Evolutionary conservation across 2,797 vertebrate species (phyloP), one percentile per base, ranked within the genome.

Genomic region (Pseudochaenichthys georgianus): DNA sequence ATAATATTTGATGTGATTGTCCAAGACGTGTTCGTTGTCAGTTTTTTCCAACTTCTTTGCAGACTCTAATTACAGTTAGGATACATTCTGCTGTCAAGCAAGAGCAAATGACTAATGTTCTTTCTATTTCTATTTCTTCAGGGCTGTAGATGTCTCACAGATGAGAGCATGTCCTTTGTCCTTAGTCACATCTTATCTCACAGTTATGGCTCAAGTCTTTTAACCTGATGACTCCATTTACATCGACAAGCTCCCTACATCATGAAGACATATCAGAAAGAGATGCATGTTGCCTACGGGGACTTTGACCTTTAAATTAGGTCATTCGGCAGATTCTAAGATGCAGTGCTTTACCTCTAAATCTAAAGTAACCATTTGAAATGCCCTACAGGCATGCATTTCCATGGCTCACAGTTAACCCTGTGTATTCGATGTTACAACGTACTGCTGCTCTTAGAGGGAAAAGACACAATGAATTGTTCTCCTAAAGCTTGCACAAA

Each of bases 41-140:
- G 43, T 48, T 55, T 46, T 31, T 17, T 48, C 38, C n/a, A 53
- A 5, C 28, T 43, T 62, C 17, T n/a, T 21, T 55, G 45, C 23
- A 52, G 52, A 71, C 21, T 74, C n/a, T 17, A 54, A 78, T 74
- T 73, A 58, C 19, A 75, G 48, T 57, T 65, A 23, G 16, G 15
- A 9, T 54, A 50, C 60, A 73, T 41, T 74, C 55, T 31, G 59
- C 71, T 79, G 73, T 77, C 79, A 73, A 69, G 57, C 12, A 61
- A 63, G 34, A 45, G 19, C 57, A 83, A 76, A 83, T 73, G 31
- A 75, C 48, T 64, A 52, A 64, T 31, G 53, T 63, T 68, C 42
- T 59, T 78, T 67, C 31, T 43, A 59, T 75, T 38, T 76, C 5
- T 70, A 9, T 68, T 55, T 55, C 50, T 54, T 62, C 54, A 41